phyloP scores from a whole-genome alignment of 2,113 vertebrate species.

The Rhizomys pruinosus region DNA sequence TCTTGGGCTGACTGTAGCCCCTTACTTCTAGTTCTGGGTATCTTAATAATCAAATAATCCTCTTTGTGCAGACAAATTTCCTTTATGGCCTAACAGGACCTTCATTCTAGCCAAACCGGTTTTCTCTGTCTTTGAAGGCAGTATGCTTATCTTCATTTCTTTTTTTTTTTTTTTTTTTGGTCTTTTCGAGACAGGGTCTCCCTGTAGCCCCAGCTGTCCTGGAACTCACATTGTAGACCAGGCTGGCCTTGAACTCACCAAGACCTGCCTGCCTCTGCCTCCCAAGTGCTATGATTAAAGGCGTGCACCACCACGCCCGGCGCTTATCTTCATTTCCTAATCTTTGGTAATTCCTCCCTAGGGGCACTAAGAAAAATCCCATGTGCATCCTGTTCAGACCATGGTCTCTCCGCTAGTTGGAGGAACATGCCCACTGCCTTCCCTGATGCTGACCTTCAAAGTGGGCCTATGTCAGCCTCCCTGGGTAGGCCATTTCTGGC shows the following conservation, averaged over 20 bases:
- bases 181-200: no score
- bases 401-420: not conserved
- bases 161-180: no score
- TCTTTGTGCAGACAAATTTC: not conserved
- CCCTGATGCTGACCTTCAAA: not conserved
- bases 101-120: not conserved
- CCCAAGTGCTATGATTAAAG: no score
- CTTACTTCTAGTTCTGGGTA: not conserved
- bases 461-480: slow-evolving; percentile 1
- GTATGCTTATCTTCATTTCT: not conserved
- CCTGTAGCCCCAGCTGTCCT: no score
- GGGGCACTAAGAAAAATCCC: not conserved
- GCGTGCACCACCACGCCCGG: no score
- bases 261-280: no score
- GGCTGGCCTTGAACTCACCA: no score
- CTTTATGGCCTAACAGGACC: not conserved
- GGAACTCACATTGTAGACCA: no score
- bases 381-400: not conserved
- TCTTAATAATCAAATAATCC: not conserved
- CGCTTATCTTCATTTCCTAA: no score
- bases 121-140: not conserved
- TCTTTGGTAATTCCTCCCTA: not conserved
- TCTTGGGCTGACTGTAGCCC: not conserved
- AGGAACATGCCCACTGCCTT: not conserved
- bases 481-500: slow-evolving; percentile 5